phyloP scores from a whole-genome alignment of 2,113 vertebrate species.

The Nannobrachium achirus region DNA sequence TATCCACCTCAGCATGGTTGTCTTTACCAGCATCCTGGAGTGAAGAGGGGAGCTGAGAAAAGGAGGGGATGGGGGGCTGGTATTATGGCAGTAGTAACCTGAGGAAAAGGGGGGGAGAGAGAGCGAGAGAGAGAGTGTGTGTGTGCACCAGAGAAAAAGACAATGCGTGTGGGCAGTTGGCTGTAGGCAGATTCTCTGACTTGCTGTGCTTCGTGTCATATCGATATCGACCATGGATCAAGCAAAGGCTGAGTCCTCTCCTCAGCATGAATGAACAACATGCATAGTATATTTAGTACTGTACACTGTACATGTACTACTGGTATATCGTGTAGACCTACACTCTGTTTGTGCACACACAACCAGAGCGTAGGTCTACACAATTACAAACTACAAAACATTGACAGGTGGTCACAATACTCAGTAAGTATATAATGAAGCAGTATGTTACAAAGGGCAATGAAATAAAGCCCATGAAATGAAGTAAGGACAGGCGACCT shows the following conservation, averaged over 20 bases:
- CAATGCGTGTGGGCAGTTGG: conserved; percentile 29
- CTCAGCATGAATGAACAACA: conserved; percentile 52
- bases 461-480: conserved; percentile 46
- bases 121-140: conserved; percentile 7
- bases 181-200: conserved; percentile 53
- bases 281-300: background rate
- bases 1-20: conserved; percentile 64
- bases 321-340: too few relatives aligned
- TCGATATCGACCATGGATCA: conserved; percentile 65
- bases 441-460: background rate
- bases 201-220: conserved; percentile 68
- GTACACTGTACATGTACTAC: conserved; percentile 9
- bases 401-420: background rate
- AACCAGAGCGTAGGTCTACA: background rate
- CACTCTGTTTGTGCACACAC: too few relatives aligned
- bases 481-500: conserved; percentile 52
- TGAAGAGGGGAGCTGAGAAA: conserved; percentile 26
- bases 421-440: too few relatives aligned
- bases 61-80: background rate
- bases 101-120: conserved; percentile 27
- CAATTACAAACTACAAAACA: background rate
- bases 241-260: conserved; percentile 62
- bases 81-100: conserved; percentile 34
- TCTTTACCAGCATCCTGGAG: conserved; percentile 65
- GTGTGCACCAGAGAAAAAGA: conserved; percentile 7